A percentile compares a stretch with the other conserved stretches of the same genome.
Evolutionary conservation across 2,797 vertebrate species (phyloP).

Genomic region (Tauraco hartlaubi): DNA sequence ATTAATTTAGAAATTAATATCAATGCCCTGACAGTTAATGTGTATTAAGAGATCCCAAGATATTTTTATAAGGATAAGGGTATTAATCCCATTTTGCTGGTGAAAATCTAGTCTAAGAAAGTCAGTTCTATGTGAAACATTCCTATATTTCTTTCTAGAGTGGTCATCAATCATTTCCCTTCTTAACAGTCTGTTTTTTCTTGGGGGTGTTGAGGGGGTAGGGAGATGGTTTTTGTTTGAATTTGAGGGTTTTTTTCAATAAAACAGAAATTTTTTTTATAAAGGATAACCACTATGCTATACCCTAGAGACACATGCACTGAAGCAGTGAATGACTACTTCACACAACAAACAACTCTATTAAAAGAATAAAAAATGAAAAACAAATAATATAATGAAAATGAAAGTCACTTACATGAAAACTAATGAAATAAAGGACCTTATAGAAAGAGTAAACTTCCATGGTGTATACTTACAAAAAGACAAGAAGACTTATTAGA

Average conservation of each 20-base stretch:
- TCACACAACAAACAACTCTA: not conserved
- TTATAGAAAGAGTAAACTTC: not conserved
- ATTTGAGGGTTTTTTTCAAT: not conserved
- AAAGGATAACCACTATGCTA: not conserved
- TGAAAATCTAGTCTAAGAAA: not conserved
- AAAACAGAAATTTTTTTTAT: not conserved
- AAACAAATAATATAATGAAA: not conserved
- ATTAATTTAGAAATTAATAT: not conserved
- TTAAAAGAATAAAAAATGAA: not conserved
- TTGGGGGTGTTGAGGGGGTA: too few relatives aligned
- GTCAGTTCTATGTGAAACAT: not conserved
- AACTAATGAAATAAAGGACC: not conserved
- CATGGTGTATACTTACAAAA: not conserved
- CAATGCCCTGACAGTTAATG: not conserved
- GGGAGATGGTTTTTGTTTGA: not conserved
- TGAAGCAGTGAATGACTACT: not conserved
- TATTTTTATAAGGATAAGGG: not conserved
- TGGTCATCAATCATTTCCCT: not conserved
- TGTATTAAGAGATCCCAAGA: not conserved
- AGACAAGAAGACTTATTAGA: not conserved
- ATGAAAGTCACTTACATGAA: not conserved
- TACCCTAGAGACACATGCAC: not conserved
- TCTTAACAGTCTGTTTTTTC: not conserved
- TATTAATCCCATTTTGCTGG: not conserved
- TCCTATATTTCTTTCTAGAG: not conserved